Evolutionary conservation across 2,888 invertebrate genomes (phyloP), one percentile per base, ranked within the genome.

Genomic region (Parnassius orleans): DNA sequence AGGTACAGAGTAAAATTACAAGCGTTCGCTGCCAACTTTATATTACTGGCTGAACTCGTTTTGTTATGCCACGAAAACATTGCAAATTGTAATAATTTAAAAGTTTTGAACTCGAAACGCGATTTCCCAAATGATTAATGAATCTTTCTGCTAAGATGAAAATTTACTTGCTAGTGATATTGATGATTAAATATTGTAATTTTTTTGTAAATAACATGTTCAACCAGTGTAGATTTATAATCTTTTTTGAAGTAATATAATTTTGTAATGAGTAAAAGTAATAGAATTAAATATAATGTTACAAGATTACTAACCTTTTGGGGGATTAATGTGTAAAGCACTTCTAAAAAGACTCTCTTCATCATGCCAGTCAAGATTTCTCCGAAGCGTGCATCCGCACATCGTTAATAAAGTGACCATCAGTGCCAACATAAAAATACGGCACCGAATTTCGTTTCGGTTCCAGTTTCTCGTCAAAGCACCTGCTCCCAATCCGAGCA

Each of bases 271-370:
- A n/a, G 9, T 1, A 48, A 15, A 48, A 7, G 10, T 48, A 14
- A 14, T 12, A 10, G 10, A 43, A 43, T 11, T 11, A 43, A 43
- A 11, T 11, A 11, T 43, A 43, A 11, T 11, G 14, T 41, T 15
- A 2, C 10, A 48, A 53, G 12, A 12, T n/a, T 10, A 74, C 90
- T 93, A 85, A 98, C 98, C 98, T 96, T 99, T 99, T n/a, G 99
- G 98, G 60, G 99, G 98, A 90, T 99, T 99, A 78, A 98, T 95
- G 74, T 94, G 92, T 70, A 99, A 93, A 33, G 98, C 99, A 69
- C 98, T 97, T 75, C 95, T 93, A 85, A 98, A 99, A 54, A 99
- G 93, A 72, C 95, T 95, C 86, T 99, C 98, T 87, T 99, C 99
- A 76, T 97, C 95, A 72, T 93, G 92, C 99, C 99, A 99, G 86